A percentile compares a stretch with the other conserved stretches of the same genome.
phyloP scores from a whole-genome alignment of 2,797 vertebrate genomes.

The Nannoperca australis region DNA sequence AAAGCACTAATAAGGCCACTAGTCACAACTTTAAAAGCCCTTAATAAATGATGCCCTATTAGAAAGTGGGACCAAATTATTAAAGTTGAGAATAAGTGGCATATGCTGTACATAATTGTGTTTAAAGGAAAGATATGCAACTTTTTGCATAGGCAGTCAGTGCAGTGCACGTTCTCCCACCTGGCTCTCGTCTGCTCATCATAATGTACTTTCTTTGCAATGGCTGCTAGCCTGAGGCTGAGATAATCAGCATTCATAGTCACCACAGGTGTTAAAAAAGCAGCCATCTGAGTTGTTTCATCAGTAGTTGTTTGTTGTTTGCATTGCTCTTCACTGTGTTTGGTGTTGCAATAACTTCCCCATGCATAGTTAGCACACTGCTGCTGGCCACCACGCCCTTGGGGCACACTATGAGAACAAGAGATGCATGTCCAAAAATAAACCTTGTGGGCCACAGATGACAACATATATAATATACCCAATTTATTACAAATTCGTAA shows the following conservation, averaged over 20 bases:
- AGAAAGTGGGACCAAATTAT: neutral
- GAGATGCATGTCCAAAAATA: neutral
- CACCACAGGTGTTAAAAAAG: neutral
- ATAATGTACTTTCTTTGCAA: neutral
- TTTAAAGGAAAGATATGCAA: neutral
- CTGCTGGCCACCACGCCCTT: constrained; percentile 7
- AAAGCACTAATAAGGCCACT: neutral
- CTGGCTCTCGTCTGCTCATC: neutral
- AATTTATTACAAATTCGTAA: neutral
- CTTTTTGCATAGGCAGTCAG: neutral
- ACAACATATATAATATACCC: neutral
- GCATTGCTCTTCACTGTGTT: neutral
- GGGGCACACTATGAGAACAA: neutral
- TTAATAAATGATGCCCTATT: neutral
- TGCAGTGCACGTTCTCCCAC: neutral
- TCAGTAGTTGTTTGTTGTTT: constrained; percentile 14
- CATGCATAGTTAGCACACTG: neutral
- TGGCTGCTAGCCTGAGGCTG: neutral
- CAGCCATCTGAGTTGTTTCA: too few relatives aligned
- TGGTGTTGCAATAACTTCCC: constrained; percentile 24
- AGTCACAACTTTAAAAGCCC: neutral
- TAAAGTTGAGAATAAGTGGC: neutral
- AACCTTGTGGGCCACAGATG: neutral
- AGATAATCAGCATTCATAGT: neutral
- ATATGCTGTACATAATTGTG: neutral